Evolutionary conservation across 1,140 invertebrate species (phyloP), one percentile per base, ranked within the genome.

Genomic region (Phenacoccus solenopsis): DNA sequence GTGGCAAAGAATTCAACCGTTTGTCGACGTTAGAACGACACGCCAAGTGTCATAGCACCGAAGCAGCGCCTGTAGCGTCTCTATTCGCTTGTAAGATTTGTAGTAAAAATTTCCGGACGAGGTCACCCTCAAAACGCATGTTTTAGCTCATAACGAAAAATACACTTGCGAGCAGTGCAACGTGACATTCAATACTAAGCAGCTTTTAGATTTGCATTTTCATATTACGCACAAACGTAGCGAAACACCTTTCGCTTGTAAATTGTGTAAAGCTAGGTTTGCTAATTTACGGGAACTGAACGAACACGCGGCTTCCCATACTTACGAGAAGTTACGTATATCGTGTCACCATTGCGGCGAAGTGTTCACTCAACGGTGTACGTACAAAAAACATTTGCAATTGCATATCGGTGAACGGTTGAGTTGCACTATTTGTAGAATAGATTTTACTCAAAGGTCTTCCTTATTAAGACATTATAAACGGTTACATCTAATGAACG

Each of bases 371-470:
- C 72, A 74, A 27, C 73, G 71, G 70, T 71, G 72, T 7, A 70
- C 73, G 28, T 70, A 73, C 21, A 72, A 72, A n/a, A 74, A 74
- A 69, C 74, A 75, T 67, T 57, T 74, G 57, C 68, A 72, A 4
- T 71, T 73, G 13, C 75, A 76, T 67, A 74, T 72, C 10, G 74
- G 74, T 16, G 73, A 75, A 70, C 69, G 73, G 61, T 28, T 74
- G 16, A 72, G 68, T 7, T 76, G 75, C 22, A 73, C 64, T 10
- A 68, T 72, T n/a, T 76, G 75, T 69, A 72, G 74, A 12, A 74
- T 75, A 21, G 73, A 73, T n/a, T 76, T 76, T 64, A 76, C 73
- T 21, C 75, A 76, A 64, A 73, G 72, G 69, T 75, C 74, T 38
- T 76, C 75, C 35, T 70, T 76, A 25, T 61, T 76, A 28, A 72